Percentiles rank a stretch among this genome's conserved stretches.
phyloP scores from a whole-genome alignment of 2,797 vertebrate genomes.

The Antrozous pallidus region DNA sequence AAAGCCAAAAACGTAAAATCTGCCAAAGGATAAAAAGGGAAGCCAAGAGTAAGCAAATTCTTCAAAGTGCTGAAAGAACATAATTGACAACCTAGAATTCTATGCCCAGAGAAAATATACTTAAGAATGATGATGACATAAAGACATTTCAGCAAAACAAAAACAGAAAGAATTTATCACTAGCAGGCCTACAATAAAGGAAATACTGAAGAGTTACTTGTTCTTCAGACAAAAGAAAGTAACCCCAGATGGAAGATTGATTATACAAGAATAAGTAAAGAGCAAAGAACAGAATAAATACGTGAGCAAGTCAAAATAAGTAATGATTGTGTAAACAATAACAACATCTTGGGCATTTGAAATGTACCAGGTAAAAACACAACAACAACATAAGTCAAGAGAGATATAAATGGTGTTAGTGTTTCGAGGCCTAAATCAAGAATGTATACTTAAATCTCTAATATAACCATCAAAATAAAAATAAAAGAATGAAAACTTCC shows the following conservation, averaged over 20 bases:
- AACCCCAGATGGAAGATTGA: not conserved
- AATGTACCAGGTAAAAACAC: not conserved
- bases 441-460: not conserved
- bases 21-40: not conserved
- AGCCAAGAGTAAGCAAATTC: not conserved
- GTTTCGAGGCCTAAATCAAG: not conserved
- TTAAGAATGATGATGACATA: not conserved
- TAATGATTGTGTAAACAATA: not conserved
- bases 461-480: not conserved
- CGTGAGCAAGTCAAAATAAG: not conserved
- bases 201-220: not conserved
- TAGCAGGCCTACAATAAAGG: not conserved
- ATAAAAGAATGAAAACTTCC: not conserved
- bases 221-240: not conserved
- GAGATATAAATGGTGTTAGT: not conserved
- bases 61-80: slow-evolving; percentile 13
- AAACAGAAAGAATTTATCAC: not conserved
- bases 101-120: not conserved
- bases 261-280: not conserved
- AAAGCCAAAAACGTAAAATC: not conserved
- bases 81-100: not conserved
- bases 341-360: not conserved
- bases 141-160: slow-evolving; percentile 19
- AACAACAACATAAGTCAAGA: not conserved
- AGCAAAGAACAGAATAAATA: not conserved